Conservation (phyloP, 1,140 invertebrate species). For the Drosophila carrolli region DNA sequence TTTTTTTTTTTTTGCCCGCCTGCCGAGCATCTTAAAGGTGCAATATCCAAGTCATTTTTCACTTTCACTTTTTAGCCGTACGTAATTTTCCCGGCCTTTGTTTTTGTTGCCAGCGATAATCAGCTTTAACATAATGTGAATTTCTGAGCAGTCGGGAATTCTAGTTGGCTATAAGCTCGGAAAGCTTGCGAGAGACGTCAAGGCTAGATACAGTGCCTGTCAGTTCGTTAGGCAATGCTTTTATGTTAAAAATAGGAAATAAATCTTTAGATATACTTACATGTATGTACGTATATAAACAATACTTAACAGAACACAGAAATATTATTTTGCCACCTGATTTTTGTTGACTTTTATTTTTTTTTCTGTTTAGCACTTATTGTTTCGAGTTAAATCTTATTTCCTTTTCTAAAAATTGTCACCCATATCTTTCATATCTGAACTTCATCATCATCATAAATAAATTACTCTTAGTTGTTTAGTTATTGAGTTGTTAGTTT, state of each 20-base stretch:
- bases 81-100: conserved; percentile 16
- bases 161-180: conserved; percentile 13
- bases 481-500: background rate
- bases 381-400: too few species aligned
- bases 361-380: too few species aligned
- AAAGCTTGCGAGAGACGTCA: conserved; percentile 28
- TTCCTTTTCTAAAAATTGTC: too few species aligned
- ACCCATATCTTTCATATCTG: too few species aligned
- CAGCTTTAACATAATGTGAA: conserved; percentile 45
- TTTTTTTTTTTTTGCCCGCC: conserved; percentile 3
- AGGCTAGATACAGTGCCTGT: conserved; percentile 53
- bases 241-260: background rate
- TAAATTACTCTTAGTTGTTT: background rate
- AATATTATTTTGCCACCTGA: too few species aligned
- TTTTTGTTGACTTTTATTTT: too few species aligned
- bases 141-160: conserved; percentile 33
- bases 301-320: too few species aligned
- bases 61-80: conserved; percentile 50
- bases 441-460: background rate
- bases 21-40: conserved; percentile 19
- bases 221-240: background rate
- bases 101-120: conserved; percentile 32
- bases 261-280: background rate
- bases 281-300: too few species aligned
- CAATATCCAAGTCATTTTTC: conserved; percentile 27